These are phyloP conservation scores for Ceratina japonica DNA, from an alignment of 1,140 invertebrate species.

Conservation along the genomic window DNA sequence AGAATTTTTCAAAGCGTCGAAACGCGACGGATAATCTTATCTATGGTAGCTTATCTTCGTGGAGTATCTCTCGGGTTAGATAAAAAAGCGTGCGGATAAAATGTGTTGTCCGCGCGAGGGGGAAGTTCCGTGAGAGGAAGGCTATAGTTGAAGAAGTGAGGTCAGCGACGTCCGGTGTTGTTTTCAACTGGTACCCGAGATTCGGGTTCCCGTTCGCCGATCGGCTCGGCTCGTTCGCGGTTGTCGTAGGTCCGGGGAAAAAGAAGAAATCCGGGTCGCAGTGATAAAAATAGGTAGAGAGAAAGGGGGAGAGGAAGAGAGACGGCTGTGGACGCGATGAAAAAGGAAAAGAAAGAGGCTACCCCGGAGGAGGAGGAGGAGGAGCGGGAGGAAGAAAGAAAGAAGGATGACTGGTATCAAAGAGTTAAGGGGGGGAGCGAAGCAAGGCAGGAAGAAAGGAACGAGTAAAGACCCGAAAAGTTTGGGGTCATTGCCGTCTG, in stretches of 20 bases:
- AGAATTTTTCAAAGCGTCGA: no score
- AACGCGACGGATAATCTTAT: no score
- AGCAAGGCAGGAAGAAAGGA: slow-evolving; percentile 57
- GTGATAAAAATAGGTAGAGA: background rate
- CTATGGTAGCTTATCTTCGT: no score
- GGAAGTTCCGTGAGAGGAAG: slow-evolving; percentile 26
- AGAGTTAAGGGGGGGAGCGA: slow-evolving; percentile 22
- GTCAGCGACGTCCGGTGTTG: slow-evolving; percentile 47
- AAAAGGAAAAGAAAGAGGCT: slow-evolving; percentile 20
- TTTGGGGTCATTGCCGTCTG: slow-evolving; percentile 72
- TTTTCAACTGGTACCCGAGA: slow-evolving; percentile 52
- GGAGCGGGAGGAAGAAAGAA: slow-evolving; percentile 11
- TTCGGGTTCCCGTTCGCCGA: slow-evolving; percentile 29
- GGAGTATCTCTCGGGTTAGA: no score
- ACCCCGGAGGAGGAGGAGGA: background rate
- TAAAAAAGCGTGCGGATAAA: background rate
- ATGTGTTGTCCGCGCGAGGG: slow-evolving; percentile 6
- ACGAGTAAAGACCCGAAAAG: slow-evolving; percentile 62
- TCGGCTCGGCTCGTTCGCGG: slow-evolving; percentile 66
- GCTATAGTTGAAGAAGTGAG: slow-evolving; percentile 22
- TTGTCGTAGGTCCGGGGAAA: slow-evolving; percentile 77
- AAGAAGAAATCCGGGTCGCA: slow-evolving; percentile 46
- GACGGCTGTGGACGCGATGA: slow-evolving; percentile 40
- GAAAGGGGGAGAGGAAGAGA: slow-evolving; percentile 31
- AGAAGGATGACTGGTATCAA: slow-evolving; percentile 38